These are phyloP conservation scores for Phragmatobia fuliginosa DNA, from an alignment of 2,888 invertebrate species.

Conservation along the genomic window DNA sequence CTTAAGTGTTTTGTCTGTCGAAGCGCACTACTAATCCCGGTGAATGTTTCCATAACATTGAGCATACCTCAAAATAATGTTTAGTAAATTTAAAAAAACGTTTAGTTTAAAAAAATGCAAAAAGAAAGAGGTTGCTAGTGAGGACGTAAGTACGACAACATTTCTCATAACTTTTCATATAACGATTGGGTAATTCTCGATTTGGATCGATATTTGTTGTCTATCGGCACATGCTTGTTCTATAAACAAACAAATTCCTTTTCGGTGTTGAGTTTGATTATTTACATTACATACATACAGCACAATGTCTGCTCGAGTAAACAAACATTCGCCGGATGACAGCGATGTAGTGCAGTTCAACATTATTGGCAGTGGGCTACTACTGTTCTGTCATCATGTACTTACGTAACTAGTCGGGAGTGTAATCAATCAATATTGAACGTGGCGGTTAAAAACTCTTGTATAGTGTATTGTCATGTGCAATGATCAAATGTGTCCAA, in stretches of 20 bases:
- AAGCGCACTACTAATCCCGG: background rate
- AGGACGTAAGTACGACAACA: constrained; percentile 58
- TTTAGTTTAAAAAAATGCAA: constrained; percentile 65
- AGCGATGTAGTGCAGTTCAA: constrained; percentile 48
- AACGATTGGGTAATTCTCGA: constrained; percentile 45
- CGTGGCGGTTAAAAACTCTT: constrained; percentile 6
- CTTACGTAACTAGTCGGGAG: constrained; percentile 12
- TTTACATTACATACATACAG: constrained; percentile 64
- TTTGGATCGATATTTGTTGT: constrained; percentile 53
- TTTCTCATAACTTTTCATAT: constrained; percentile 2
- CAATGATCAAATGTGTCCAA: constrained; percentile 55
- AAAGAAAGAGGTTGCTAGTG: constrained; percentile 43
- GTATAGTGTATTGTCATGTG: constrained; percentile 39
- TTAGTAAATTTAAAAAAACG: constrained; percentile 61
- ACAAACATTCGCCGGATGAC: constrained; percentile 78
- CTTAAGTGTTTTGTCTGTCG: constrained; percentile 3
- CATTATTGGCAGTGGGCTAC: constrained; percentile 30
- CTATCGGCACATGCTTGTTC: constrained; percentile 49
- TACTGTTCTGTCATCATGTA: constrained; percentile 31
- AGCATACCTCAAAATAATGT: constrained; percentile 50
- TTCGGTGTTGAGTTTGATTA: constrained; percentile 69
- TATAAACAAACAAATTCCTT: constrained; percentile 79
- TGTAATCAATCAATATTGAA: constrained; percentile 19
- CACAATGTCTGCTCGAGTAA: constrained; percentile 71
- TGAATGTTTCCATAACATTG: constrained; percentile 5